Percentiles rank a stretch among this genome's conserved stretches.
These are phyloP conservation scores for Upupa epops DNA, from an alignment of 2,113 vertebrate species.

Conservation along the genomic window DNA sequence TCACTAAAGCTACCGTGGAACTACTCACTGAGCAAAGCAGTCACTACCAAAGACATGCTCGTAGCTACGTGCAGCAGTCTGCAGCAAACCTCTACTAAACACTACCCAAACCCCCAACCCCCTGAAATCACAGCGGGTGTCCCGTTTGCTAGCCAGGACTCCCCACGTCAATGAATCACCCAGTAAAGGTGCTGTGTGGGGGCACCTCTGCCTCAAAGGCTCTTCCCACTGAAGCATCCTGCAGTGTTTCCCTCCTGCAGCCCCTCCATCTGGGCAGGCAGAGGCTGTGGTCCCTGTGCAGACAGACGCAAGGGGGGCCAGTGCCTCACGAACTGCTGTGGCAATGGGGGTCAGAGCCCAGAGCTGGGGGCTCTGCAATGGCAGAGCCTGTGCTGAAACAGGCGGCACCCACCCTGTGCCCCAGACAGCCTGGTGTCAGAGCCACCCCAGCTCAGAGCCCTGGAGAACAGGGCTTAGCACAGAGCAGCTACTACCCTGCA, in stretches of 20 bases:
- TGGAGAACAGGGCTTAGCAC: neutral
- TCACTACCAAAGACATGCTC: constrained; percentile 19
- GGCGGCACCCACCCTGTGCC: neutral
- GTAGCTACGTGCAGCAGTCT: neutral
- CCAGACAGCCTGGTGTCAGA: neutral
- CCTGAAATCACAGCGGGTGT: neutral
- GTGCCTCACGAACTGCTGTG: accelerated
- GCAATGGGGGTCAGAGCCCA: neutral
- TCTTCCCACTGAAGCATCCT: accelerated
- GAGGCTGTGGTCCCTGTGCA: neutral
- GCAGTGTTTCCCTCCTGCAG: neutral
- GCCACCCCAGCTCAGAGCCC: neutral
- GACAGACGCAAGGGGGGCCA: accelerated
- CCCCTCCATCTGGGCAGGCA: neutral
- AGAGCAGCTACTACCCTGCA: neutral
- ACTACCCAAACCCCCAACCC: neutral
- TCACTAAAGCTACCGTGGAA: constrained; percentile 9
- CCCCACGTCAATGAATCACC: neutral
- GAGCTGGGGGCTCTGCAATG: neutral
- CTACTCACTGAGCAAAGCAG: constrained; percentile 45
- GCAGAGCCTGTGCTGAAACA: neutral
- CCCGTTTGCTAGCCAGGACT: neutral
- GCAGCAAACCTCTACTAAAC: constrained; percentile 3
- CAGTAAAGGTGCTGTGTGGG: neutral
- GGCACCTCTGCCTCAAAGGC: neutral